These are phyloP conservation scores for Sinocyclocheilus rhinocerous DNA, from an alignment of 2,113 vertebrate genomes.

Conservation along the genomic window DNA sequence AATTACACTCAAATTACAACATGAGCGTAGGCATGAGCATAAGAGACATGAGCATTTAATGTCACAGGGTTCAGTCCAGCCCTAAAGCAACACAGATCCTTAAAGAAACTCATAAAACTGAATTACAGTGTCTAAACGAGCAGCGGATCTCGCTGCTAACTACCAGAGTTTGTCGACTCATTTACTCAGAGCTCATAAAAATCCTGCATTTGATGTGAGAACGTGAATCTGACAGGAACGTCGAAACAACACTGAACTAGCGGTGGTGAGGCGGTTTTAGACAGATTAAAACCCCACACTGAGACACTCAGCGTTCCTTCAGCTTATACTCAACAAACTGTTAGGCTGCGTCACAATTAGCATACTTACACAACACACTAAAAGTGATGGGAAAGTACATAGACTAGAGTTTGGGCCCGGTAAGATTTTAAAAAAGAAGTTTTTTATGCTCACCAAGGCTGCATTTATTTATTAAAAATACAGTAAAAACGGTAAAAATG, in stretches of 20 bases:
- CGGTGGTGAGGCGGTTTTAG: background rate
- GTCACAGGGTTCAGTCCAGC: background rate
- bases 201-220: background rate
- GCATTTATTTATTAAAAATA: background rate
- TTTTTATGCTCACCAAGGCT: background rate
- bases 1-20: background rate
- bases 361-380: background rate
- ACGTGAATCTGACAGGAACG: background rate
- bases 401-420: background rate
- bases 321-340: background rate
- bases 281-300: constrained; percentile 3
- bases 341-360: background rate
- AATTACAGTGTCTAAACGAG: background rate
- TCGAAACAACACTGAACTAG: background rate
- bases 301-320: background rate
- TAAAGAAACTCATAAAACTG: background rate
- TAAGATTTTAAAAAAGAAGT: background rate
- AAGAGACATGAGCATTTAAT: background rate
- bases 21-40: background rate
- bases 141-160: background rate
- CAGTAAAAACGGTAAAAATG: background rate
- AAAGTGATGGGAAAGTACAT: background rate
- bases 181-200: background rate
- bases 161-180: background rate
- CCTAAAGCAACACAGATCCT: background rate